Base-by-base conservation (phyloP, 2,888 invertebrate genomes). In the Patella ulyssiponensis region DNA sequence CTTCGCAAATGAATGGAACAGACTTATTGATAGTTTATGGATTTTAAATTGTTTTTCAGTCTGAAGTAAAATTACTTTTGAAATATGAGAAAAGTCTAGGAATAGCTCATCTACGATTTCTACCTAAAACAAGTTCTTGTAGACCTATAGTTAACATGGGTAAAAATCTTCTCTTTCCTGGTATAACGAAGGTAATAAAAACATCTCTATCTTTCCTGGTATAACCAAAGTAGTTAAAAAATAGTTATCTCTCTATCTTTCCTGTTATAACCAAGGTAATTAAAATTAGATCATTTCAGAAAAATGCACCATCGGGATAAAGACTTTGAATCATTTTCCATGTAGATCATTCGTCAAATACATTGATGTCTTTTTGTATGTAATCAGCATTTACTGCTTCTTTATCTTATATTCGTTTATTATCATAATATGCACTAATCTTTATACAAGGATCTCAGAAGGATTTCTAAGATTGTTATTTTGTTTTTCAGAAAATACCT, bases 121-220 rank as follows among this genome's bases (percentile, higher is more conserved):
- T 90, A n/a, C 89, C 89, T 7, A 90, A 90, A 80, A 75, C 75
- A 52, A 81, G 78, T 58, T 88, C 88, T 12, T 78, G 90, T 12
- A 77, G 90, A 74, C 89, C 89, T 20, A 88, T 90, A 20, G 83
- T 88, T 9, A 90, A 89, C 79, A 83, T 90, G 85, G 86, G 87
- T 15, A 76, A 78, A 14, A 80, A 75, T 58, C 70, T 64, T 3
- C 54, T 75, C 23, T 64, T 64, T 17, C 64, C 78, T 14, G 71
- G 73, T 27, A 64, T 56, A 33, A 72, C 53, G 33, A 74, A 77
- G 77, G 79, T 79, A 56, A 11, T 52, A 23, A 23, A 17, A 1
- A 33, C 52, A 17, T 54, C 69, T 17, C 27, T 70, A 58, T 74
- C n/a, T 27, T 44, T 70, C 3, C 3, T 17, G 3, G 23, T 20